Conservation (phyloP, 1,140 invertebrate species). For the Paracyclopina nana region DNA sequence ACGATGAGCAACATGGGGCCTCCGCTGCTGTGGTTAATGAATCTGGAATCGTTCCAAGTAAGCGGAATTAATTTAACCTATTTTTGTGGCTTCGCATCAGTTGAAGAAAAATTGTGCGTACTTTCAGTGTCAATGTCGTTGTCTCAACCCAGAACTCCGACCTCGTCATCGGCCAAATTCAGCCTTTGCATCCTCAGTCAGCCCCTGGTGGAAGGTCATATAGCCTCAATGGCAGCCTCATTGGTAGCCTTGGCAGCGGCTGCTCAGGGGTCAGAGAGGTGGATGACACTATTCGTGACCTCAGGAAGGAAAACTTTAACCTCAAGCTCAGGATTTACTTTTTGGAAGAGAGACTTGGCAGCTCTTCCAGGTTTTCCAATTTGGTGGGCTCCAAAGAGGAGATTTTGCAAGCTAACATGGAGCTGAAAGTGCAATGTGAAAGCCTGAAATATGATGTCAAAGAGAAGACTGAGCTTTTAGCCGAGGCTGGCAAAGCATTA, state of each 20-base stretch:
- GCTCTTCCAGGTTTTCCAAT: conserved; percentile 29
- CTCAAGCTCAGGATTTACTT: conserved; percentile 74
- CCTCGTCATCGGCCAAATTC: background rate
- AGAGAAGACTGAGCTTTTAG: conserved; percentile 13
- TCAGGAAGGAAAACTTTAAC: conserved; percentile 80
- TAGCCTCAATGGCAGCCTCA: background rate
- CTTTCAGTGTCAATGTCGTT: too few relatives aligned
- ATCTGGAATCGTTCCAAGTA: too few relatives aligned
- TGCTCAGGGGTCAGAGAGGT: conserved; percentile 66
- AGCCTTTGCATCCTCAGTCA: background rate
- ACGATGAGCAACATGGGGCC: too few relatives aligned
- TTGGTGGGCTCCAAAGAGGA: conserved; percentile 27
- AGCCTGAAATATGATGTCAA: conserved; percentile 20
- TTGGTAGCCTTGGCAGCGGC: conserved; percentile 18
- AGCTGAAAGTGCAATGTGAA: conserved; percentile 41
- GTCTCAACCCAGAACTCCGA: background rate
- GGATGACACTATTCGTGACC: conserved; percentile 55
- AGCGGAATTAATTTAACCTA: too few relatives aligned
- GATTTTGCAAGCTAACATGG: conserved; percentile 47
- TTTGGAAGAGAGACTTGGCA: conserved; percentile 57
- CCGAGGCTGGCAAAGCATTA: background rate
- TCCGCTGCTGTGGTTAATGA: too few relatives aligned
- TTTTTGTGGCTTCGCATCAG: too few relatives aligned
- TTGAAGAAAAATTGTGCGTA: too few relatives aligned
- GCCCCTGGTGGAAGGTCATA: background rate